Base-by-base conservation (phyloP, 1,140 invertebrate genomes). In the Periplaneta americana region DNA sequence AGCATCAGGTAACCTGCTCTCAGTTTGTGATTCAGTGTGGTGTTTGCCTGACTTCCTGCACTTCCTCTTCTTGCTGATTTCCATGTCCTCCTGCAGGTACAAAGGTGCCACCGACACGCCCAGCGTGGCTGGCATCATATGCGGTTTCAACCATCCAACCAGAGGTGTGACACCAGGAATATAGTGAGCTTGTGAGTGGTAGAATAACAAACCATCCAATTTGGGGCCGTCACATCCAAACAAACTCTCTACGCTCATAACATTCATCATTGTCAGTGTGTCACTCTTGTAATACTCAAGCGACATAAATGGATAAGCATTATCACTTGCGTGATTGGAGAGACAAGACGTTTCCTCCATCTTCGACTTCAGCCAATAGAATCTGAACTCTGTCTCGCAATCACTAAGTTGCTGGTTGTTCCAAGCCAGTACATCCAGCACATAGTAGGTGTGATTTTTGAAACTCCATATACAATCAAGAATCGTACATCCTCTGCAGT, bases 131-230 rank as follows among this genome's bases (percentile, higher is more conserved):
- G 92, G 91, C 15, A 98, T 85, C 96, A 98, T 98, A 86, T 92
- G 97, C 1, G 94, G 91, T 86, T 95, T 97, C 1, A 98, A 88
- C 97, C 97, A 98, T 3, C 94, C 93, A 0, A 98, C 95, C 18
- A 98, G 87, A 0, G 97, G 97, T 0, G 96, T 96, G 39, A 89
- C 86, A 17, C 95, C 96, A 83, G 92, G 91, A 13, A 91, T 91
- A 84, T 99, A 99, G 83, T 93, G 92, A 0, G 92, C 92, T 83
- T 92, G 89, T 84, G 93, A 93, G 86, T 97, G 95, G 86, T 95
- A 97, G 88, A 97, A 97, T 33, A 97, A 86, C 22, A 96, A 86
- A 0, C 96, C 96, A 88, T 97, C 96, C 34, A 96, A 84, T 32
- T 85, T 80, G 4, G 91, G 87, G 35, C 85, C 75, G 76, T 87